Evolutionary conservation across 1,140 invertebrate species (phyloP), one percentile per base, ranked within the genome.

Genomic region (Cyrtorhinus lividipennis): DNA sequence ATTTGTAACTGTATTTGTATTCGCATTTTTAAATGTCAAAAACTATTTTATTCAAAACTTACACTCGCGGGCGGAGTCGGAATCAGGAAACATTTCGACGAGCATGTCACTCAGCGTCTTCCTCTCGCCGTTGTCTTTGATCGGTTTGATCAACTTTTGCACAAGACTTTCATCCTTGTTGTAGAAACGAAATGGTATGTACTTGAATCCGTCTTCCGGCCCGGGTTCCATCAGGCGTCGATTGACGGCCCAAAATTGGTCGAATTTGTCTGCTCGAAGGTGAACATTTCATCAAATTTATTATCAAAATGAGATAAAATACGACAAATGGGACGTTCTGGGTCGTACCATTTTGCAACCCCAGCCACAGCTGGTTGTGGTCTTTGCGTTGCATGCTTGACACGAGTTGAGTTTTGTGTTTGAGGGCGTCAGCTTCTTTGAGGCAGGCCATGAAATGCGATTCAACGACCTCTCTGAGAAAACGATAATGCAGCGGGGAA

Each of bases 211-310:
- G 67, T 93, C 88, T 72, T 80, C 80, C 25, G 87, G 83, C 71
- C 80, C 79, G 8, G 83, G 79, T 73, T 96, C 92, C 95, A 98
- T 98, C 57, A 99, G 74, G 71, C 90, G 86, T 67, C 90, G 82
- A 73, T 98, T 98, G 12, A 98, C 86, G 3, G 90, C 85, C 95
- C 96, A 98, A 75, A 99, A 99, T 74, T 98, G 94, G 74, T 99
- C 95, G 77, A 98, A 99, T 77, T 95, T 97, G 72, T 98, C 90
- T 90, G 73, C n/a, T n/a, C n/a, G n/a, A n/a, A n/a, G n/a, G n/a
- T 38, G 30, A 15, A 38, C 30, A 38, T 66, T 53, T 26, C 58
- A 63, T 24, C 23, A 46, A 18, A 64, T 56, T 56, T 56, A 38
- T 38, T 38, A 38, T 8, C 30, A 38, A 38, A 38, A 38, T 38